These are phyloP conservation scores for Sarcophaga carnaria DNA, from an alignment of 2,888 invertebrate genomes.

Conservation along the genomic window DNA sequence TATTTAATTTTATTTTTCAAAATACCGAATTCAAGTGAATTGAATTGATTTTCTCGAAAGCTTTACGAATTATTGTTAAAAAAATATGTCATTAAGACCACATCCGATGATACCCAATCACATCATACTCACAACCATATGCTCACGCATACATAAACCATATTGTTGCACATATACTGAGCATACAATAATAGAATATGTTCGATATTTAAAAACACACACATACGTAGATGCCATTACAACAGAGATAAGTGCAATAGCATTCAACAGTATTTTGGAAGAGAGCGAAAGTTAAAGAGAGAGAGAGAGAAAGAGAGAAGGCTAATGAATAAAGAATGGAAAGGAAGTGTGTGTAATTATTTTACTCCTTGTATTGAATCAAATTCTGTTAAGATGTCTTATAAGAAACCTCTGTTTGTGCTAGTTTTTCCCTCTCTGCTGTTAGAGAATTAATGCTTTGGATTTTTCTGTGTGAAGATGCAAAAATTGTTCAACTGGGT, in stretches of 20 bases:
- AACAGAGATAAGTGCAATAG: not conserved
- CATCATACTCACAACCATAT: no score
- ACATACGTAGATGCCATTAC: not conserved
- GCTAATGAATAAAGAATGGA: no score
- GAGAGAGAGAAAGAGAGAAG: no score
- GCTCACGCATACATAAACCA: not conserved
- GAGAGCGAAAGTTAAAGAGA: no score
- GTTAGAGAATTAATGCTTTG: not conserved
- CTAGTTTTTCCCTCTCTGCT: not conserved
- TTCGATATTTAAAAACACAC: not conserved
- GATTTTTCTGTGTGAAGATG: conserved; percentile 15
- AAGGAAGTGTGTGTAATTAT: no score
- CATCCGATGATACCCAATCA: not conserved
- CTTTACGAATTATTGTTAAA: not conserved
- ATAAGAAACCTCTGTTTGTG: not conserved
- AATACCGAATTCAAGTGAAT: no score
- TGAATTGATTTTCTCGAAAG: no score
- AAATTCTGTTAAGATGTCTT: no score
- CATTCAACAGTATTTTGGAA: no score
- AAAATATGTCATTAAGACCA: not conserved
- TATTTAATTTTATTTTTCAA: no score
- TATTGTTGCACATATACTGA: not conserved
- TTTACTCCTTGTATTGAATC: no score
- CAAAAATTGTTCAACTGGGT: conserved; percentile 47
- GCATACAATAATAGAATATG: not conserved